Evolutionary conservation across 1,140 invertebrate species (phyloP).

Genomic region (Panagrolaimus sp.): DNA sequence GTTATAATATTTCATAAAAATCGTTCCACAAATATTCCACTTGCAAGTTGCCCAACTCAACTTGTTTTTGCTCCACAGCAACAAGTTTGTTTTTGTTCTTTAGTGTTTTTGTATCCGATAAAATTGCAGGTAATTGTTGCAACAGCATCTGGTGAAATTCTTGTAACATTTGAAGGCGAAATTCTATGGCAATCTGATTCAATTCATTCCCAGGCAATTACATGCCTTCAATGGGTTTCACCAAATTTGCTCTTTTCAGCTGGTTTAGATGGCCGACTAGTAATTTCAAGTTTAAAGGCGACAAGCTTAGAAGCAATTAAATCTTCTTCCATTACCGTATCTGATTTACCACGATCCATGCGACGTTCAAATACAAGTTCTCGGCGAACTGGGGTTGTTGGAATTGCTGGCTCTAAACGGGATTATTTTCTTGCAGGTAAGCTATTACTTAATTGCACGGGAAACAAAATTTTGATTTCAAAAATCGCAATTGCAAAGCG

Average conservation of each 20-base stretch:
- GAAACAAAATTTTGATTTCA: too few species aligned
- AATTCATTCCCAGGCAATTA: constrained; percentile 21
- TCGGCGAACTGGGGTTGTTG: constrained; percentile 22
- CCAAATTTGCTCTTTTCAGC: constrained; percentile 15
- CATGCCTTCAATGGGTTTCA: constrained; percentile 19
- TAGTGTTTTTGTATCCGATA: neutral
- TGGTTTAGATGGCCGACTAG: constrained; percentile 23
- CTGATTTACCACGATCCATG: constrained; percentile 25
- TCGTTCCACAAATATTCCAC: constrained; percentile 14
- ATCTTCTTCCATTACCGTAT: constrained; percentile 20
- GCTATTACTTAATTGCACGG: neutral
- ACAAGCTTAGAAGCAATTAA: constrained; percentile 19
- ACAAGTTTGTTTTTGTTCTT: constrained; percentile 18
- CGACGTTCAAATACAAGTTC: constrained; percentile 10
- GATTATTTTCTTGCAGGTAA: constrained; percentile 25
- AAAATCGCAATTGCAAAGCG: too few species aligned
- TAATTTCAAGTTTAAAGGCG: constrained; percentile 16
- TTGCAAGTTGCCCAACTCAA: constrained; percentile 28
- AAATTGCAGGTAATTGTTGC: constrained; percentile 26
- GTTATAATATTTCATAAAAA: constrained; percentile 21
- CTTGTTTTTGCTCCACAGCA: constrained; percentile 28
- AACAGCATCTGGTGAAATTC: constrained; percentile 18
- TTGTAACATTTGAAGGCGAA: constrained; percentile 15
- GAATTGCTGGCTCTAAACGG: neutral
- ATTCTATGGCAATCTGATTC: constrained; percentile 22